Evolutionary conservation across 2,888 invertebrate genomes (phyloP).

Genomic region (Limnephilus marmoratus): DNA sequence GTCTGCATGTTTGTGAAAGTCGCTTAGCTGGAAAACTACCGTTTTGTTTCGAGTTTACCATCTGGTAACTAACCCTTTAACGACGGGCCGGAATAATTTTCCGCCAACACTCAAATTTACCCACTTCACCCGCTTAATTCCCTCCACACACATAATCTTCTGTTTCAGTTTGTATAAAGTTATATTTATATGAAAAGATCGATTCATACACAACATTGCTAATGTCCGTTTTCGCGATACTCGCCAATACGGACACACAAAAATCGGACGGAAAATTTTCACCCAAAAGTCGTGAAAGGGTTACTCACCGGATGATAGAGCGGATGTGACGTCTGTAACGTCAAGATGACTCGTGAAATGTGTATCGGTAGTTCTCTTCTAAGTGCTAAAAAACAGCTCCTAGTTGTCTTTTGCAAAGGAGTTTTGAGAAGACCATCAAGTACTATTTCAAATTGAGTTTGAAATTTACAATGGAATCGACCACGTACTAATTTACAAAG

Average conservation of each 20-base stretch:
- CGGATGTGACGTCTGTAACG: not conserved
- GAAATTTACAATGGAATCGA: not conserved
- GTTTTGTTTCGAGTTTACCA: conserved; percentile 63
- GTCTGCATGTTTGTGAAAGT: conserved; percentile 64
- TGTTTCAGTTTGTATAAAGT: conserved; percentile 63
- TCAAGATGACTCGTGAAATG: not conserved
- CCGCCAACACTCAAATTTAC: conserved; percentile 59
- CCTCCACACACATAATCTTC: conserved; percentile 55
- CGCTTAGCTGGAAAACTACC: conserved; percentile 61
- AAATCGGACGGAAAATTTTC: conserved; percentile 18
- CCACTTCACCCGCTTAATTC: conserved; percentile 54
- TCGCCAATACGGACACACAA: conserved; percentile 13
- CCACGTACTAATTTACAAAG: not conserved
- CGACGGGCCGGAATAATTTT: conserved; percentile 64
- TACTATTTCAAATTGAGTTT: not conserved
- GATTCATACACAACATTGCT: conserved; percentile 38
- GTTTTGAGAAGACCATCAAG: too few relatives aligned
- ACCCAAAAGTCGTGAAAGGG: conserved; percentile 63
- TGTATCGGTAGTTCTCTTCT: not conserved
- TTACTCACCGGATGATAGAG: conserved; percentile 55
- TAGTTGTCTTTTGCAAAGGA: not conserved
- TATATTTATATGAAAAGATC: conserved; percentile 25
- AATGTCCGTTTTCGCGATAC: conserved; percentile 5
- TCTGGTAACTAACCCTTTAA: conserved; percentile 66
- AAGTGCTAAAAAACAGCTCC: not conserved